phyloP scores from a whole-genome alignment of 2,888 invertebrate species.

The Pterostichus niger region DNA sequence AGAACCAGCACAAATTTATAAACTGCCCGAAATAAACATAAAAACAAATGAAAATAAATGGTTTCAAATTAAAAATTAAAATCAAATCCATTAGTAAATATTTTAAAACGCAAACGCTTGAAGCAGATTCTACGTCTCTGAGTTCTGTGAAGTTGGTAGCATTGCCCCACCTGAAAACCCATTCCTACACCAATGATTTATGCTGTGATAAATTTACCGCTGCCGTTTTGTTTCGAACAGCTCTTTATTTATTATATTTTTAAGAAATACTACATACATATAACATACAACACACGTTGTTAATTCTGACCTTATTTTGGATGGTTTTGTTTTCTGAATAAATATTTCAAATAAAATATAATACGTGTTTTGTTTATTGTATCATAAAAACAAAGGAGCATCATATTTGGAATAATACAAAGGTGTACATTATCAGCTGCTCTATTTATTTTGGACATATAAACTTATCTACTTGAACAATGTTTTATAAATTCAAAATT shows the following conservation, averaged over 20 bases:
- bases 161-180: neutral
- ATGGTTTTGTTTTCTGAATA: constrained; percentile 16
- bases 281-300: constrained; percentile 6
- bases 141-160: no score
- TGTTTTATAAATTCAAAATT: neutral
- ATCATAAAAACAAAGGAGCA: neutral
- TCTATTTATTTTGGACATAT: neutral
- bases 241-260: constrained; percentile 48
- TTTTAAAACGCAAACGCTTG: neutral
- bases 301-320: neutral
- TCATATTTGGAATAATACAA: neutral
- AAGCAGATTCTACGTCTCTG: no score
- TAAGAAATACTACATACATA: constrained; percentile 5
- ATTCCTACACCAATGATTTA: constrained; percentile 35
- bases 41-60: constrained; percentile 1
- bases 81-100: constrained; percentile 1
- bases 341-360: constrained; percentile 16
- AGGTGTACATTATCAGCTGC: no score
- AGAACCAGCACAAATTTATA: constrained; percentile 1
- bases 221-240: constrained; percentile 36
- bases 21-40: constrained; percentile 4
- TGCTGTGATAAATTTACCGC: constrained; percentile 27
- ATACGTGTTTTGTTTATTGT: neutral
- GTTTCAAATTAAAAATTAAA: constrained; percentile 4
- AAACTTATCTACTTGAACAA: constrained; percentile 10